phyloP scores from a whole-genome alignment of 2,888 invertebrate genomes.

The Prosapia bicincta region DNA sequence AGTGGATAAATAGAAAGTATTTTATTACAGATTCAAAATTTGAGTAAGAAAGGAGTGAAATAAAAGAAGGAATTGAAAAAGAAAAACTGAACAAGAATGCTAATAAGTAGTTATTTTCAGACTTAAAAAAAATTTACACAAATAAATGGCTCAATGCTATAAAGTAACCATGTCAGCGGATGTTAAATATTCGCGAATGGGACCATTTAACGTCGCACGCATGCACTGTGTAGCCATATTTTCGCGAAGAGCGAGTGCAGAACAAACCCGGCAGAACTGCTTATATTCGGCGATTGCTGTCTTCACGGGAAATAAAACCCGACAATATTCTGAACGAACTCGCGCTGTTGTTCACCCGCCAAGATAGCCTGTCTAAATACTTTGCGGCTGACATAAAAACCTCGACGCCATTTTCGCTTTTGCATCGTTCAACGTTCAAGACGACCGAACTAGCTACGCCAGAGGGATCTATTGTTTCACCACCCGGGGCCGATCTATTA shows the following conservation, averaged over 20 bases:
- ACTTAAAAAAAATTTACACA: no score
- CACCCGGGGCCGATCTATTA: background rate
- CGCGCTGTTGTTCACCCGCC: background rate
- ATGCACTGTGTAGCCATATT: background rate
- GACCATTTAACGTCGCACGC: background rate
- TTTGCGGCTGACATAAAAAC: background rate
- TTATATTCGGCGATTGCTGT: background rate
- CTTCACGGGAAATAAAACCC: background rate
- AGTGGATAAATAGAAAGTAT: no score
- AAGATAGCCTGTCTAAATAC: background rate
- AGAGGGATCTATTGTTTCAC: background rate
- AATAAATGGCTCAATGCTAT: background rate
- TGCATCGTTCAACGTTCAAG: background rate
- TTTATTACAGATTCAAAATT: no score
- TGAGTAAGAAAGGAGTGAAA: no score
- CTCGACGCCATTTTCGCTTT: background rate
- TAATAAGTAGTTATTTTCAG: no score
- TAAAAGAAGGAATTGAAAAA: no score
- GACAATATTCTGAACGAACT: background rate
- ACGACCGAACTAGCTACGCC: conserved; percentile 1
- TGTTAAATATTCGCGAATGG: background rate
- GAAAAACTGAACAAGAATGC: no score
- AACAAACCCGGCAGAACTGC: background rate
- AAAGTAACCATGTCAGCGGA: background rate
- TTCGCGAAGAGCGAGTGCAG: background rate